These are phyloP conservation scores for Drosophila neonasuta DNA, from an alignment of 2,888 invertebrate species.

Conservation along the genomic window DNA sequence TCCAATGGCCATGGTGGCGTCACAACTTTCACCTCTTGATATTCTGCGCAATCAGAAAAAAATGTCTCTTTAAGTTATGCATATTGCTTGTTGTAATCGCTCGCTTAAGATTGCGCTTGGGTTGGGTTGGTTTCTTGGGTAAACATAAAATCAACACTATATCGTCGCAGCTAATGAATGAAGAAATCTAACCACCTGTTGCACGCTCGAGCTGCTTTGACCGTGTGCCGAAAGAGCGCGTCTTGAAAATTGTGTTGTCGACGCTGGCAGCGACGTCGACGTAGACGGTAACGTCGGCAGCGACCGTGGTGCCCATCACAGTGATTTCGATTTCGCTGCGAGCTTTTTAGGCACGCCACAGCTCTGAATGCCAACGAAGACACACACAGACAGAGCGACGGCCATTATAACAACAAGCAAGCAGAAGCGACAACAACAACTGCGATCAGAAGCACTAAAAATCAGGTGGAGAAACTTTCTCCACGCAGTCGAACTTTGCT, in stretches of 20 bases:
- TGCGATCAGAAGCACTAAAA: conserved; percentile 52
- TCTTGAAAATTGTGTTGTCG: conserved; percentile 5
- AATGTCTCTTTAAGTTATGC: conserved; percentile 48
- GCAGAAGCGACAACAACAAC: conserved; percentile 28
- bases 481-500: conserved; percentile 51
- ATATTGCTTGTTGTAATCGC: conserved; percentile 34
- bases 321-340: conserved; percentile 56
- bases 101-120: conserved; percentile 51
- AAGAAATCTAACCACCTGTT: conserved; percentile 56
- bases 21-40: conserved; percentile 72
- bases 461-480: conserved; percentile 70
- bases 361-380: conserved; percentile 39
- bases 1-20: conserved; percentile 24
- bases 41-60: conserved; percentile 66
- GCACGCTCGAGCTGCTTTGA: conserved; percentile 71
- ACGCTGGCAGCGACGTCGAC: conserved; percentile 13
- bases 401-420: conserved; percentile 1
- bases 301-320: conserved; percentile 34
- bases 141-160: conserved; percentile 56
- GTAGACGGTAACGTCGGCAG: conserved; percentile 25
- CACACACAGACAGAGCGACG: conserved; percentile 28
- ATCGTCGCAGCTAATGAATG: conserved; percentile 19
- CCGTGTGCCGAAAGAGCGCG: conserved; percentile 55
- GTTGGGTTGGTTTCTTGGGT: conserved; percentile 8
- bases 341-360: conserved; percentile 52